A percentile compares a stretch with the other conserved stretches of the same genome.
These are phyloP conservation scores for Sialia sialis DNA, from an alignment of 2,113 vertebrate species.

Conservation along the genomic window DNA sequence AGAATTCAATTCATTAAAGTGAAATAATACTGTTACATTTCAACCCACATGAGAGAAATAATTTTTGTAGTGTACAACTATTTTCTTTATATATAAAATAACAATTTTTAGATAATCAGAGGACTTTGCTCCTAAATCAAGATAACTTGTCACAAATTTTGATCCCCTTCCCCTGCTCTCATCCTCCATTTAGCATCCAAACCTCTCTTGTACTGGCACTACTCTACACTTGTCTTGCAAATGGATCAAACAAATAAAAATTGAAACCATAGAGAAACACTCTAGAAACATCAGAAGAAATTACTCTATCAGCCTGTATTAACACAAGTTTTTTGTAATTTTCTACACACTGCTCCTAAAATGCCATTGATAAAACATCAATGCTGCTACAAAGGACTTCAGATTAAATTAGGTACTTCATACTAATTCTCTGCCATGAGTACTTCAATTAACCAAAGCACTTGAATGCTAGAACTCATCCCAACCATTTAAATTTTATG, in stretches of 20 bases:
- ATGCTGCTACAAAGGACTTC: background rate
- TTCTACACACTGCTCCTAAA: background rate
- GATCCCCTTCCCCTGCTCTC: background rate
- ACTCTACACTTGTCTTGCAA: background rate
- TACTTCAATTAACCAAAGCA: background rate
- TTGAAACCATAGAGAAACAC: background rate
- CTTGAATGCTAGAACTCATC: background rate
- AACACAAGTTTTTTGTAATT: background rate
- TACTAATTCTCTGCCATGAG: background rate
- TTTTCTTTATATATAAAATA: background rate
- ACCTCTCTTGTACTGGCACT: background rate
- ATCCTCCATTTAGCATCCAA: background rate
- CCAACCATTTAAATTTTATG: background rate
- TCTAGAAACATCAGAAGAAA: background rate
- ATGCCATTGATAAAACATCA: background rate
- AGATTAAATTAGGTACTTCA: background rate
- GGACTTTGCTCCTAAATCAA: background rate
- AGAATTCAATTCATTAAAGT: background rate
- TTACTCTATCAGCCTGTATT: background rate
- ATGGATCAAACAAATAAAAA: background rate
- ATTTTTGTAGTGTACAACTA: background rate
- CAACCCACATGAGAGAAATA: background rate
- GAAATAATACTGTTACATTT: background rate
- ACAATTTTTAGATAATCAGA: background rate
- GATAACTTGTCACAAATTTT: background rate